Evolutionary conservation across 2,888 invertebrate species (phyloP), one percentile per base, ranked within the genome.

Genomic region (Metacarcinus magister): DNA sequence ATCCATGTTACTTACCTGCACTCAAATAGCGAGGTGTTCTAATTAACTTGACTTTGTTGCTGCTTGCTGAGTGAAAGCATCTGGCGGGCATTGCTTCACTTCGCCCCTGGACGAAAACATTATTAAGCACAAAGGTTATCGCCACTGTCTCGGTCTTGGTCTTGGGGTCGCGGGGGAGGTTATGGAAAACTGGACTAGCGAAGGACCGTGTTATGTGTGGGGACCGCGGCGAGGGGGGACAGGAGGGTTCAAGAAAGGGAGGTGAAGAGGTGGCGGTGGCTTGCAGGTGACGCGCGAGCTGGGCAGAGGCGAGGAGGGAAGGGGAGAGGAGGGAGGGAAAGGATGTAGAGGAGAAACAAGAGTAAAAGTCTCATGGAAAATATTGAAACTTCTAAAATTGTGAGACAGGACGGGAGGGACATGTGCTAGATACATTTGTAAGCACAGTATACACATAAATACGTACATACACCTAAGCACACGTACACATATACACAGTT

Each of bases 1-100:
- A 7, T 16, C 75, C 23, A 23, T 75, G 75, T 75, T 75, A 75
- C 75, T 75, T 75, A 23, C 75, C 75, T 75, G 75, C 75, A n/a
- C 23, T 75, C 75, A 75, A 75, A n/a, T 75, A 75, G n/a, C 75
- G 75, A 75, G 75, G 75, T 75, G 75, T 23, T 75, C 75, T 75
- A 28, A 87, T 87, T 87, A 87, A 87, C 32, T 32, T 8, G 2
- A 87, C 87, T 39, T 8, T 87, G 39, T 39, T 87, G 23, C 7
- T 39, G 39, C 16, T 87, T 19, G 87, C 23, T 75, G 87, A 87
- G 87, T 87, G 87, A 87, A 87, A 87, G 87, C 87, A 87, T 19
- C 39, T 32, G 87, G 13, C 87, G 87, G 87, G 87, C 32, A 32
- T 87, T 87, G 87, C 87, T 87, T 39, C 87, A 87, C 16, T 1